A percentile compares a stretch with the other conserved stretches of the same genome.
These are phyloP conservation scores for Xyliphius kryptos DNA, from an alignment of 2,113 vertebrate species.

Conservation along the genomic window DNA sequence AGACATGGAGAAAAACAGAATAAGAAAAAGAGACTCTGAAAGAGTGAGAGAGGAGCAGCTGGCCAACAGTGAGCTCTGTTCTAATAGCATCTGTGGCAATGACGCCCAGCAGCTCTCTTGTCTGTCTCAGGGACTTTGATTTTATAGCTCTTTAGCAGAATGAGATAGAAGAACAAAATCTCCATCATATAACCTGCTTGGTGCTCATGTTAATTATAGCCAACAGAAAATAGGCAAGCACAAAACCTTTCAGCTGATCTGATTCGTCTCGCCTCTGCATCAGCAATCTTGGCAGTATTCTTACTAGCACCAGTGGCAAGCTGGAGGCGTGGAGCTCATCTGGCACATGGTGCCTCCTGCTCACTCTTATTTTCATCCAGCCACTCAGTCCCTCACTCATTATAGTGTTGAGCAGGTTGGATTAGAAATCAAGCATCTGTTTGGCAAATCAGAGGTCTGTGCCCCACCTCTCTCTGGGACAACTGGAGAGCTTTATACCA, in stretches of 20 bases:
- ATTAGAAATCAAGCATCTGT: conserved; percentile 42
- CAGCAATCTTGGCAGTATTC: conserved; percentile 8
- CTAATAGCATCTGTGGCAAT: conserved; percentile 23
- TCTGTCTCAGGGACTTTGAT: conserved; percentile 15
- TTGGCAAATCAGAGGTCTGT: conserved; percentile 25
- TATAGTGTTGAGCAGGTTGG: conserved; percentile 24
- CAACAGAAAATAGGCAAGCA: conserved; percentile 18
- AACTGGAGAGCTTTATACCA: conserved; percentile 32
- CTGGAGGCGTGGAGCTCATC: conserved; percentile 28
- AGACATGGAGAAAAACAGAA: neutral
- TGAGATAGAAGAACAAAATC: too few relatives aligned
- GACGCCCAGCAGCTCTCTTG: conserved; percentile 12
- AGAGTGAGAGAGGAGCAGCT: conserved; percentile 2
- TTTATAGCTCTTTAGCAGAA: too few relatives aligned
- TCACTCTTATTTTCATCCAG: conserved; percentile 29
- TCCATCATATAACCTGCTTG: too few relatives aligned
- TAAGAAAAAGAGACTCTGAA: neutral
- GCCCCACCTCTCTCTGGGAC: conserved; percentile 24
- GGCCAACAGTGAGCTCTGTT: conserved; percentile 21
- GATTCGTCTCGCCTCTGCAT: neutral
- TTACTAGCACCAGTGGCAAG: conserved; percentile 6
- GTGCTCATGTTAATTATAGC: conserved; percentile 18
- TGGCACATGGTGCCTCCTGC: conserved; percentile 22
- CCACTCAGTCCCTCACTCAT: conserved; percentile 27
- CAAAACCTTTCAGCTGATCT: conserved; percentile 21